Evolutionary conservation across 2,888 invertebrate genomes (phyloP).

Genomic region (Candidula unifasciata): DNA sequence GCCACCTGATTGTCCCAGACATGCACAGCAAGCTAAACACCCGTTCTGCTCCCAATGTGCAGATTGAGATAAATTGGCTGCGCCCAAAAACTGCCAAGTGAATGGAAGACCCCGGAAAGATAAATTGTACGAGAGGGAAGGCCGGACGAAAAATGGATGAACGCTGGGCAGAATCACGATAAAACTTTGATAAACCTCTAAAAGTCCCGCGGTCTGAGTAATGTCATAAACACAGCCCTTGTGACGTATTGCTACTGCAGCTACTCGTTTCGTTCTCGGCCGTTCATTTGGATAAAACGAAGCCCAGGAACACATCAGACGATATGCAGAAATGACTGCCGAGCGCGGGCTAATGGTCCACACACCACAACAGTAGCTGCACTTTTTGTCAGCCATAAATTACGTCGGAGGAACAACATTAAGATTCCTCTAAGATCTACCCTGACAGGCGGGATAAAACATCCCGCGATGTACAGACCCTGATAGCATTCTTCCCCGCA

Average conservation of each 20-base stretch:
- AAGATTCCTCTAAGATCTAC: not conserved
- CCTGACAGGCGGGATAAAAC: not conserved
- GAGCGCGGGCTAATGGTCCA: not conserved
- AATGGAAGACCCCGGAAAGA: not conserved
- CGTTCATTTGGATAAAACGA: slow-evolving; percentile 5
- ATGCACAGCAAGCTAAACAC: slow-evolving; percentile 22
- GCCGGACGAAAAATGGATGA: not conserved
- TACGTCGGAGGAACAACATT: not conserved
- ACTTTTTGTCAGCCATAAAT: slow-evolving; percentile 1
- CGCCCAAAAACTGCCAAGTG: not conserved
- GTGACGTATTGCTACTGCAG: not conserved
- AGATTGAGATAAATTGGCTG: slow-evolving; percentile 25
- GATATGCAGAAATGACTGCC: not conserved
- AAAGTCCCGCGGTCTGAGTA: not conserved
- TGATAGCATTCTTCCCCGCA: too few relatives aligned
- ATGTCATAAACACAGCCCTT: not conserved
- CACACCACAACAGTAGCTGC: not conserved
- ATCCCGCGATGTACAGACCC: too few relatives aligned
- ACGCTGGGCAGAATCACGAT: not conserved
- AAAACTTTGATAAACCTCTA: not conserved
- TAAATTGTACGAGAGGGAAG: not conserved
- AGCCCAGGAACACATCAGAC: not conserved
- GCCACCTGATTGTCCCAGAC: slow-evolving; percentile 27
- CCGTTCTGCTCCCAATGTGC: not conserved
- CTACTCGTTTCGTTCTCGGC: not conserved